Base-by-base conservation (phyloP, 2,888 invertebrate genomes). In the Eristalis intricaria region DNA sequence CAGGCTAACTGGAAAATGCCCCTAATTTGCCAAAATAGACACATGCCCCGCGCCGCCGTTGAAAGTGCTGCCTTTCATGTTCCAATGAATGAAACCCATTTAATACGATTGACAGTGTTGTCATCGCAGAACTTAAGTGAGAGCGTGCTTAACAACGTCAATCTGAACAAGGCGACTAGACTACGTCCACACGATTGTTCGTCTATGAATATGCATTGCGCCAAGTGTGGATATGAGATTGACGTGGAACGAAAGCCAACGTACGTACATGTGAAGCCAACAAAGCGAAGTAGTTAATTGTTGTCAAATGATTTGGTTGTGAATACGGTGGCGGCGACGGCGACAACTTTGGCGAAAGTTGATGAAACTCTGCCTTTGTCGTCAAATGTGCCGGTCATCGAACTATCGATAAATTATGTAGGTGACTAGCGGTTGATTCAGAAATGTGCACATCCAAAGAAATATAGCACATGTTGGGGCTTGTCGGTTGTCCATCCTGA, bases 1-100 rank as follows among this genome's bases (percentile, higher is more conserved):
- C 50, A 50, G 50, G 19, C 50, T 50, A 19, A 50, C 50, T 50
- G 50, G 50, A 50, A 50, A 50, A 50, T 50, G 50, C 50, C 50
- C 50, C 50, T 50, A 50, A 50, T 50, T 50, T 50, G 50, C 50
- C n/a, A 50, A 50, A 50, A 50, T 50, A 50, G 50, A 50, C 50
- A 50, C 50, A 50, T 50, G 50, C 19, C 50, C 32, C 32, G 32
- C 50, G 26, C 26, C 50, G 26, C 26, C 50, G 19, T 50, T 50
- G 19, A 50, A 50, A 19, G 50, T 22, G 50, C 19, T 50, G 50
- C 50, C 50, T 50, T 50, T 50, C 50, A 22, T n/a, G 50, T 50
- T 50, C 50, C 19, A 19, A 50, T 50, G 50, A 50, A 50, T 50
- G 50, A 8, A 50, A 50, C 50, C 50, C 50, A 50, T 19, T 50